A percentile compares a stretch with the other conserved stretches of the same genome.
These are phyloP conservation scores for Osedax frankpressi DNA, from an alignment of 2,888 invertebrate species.

Conservation along the genomic window DNA sequence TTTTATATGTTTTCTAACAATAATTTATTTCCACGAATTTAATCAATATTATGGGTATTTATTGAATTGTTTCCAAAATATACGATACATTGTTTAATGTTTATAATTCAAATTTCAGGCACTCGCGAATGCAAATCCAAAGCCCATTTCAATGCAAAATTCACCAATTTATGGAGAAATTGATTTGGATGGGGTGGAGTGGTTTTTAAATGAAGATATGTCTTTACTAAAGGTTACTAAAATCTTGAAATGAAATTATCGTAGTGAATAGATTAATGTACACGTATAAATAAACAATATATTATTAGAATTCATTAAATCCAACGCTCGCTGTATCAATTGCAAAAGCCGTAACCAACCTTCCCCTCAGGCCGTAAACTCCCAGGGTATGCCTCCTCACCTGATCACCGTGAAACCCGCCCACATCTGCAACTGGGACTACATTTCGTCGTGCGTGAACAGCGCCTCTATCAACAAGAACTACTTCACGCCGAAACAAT, in stretches of 20 bases:
- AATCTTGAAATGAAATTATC: not conserved
- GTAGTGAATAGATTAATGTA: not conserved
- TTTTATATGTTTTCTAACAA: too few species aligned
- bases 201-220: not conserved
- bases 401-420: constrained; percentile 64
- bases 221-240: not conserved
- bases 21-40: too few species aligned
- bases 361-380: constrained; percentile 51
- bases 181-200: not conserved
- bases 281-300: too few species aligned
- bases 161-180: not conserved
- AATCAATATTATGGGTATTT: too few species aligned
- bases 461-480: constrained; percentile 59
- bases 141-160: not conserved
- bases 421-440: constrained; percentile 88
- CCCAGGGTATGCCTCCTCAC: constrained; percentile 60
- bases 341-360: too few species aligned
- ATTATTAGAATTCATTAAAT: too few species aligned
- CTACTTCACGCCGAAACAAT: constrained; percentile 73
- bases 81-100: too few species aligned
- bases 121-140: not conserved
- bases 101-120: too few species aligned
- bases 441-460: constrained; percentile 79
- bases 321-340: too few species aligned
- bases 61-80: too few species aligned